Evolutionary conservation across 2,888 invertebrate species (phyloP).

Genomic region (Torymus auratus): DNA sequence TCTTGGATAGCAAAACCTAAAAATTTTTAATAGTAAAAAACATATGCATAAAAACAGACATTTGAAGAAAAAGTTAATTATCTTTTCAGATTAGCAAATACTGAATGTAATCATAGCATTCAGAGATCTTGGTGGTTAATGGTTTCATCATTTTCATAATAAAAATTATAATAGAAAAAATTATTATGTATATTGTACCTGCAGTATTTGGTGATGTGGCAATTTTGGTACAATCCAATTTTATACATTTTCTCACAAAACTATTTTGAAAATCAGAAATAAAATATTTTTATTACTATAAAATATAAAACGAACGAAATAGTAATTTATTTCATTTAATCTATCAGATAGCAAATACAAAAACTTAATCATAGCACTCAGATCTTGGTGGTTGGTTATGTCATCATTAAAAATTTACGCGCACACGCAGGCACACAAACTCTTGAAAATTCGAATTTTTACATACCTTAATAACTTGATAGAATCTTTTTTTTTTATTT

Average conservation of each 20-base stretch:
- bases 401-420: slow-evolving; percentile 35
- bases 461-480: no score
- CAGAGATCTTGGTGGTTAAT: slow-evolving; percentile 57
- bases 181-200: not conserved
- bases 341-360: slow-evolving; percentile 55
- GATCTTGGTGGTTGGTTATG: slow-evolving; percentile 49
- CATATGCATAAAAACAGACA: no score
- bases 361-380: slow-evolving; percentile 51
- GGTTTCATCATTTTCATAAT: slow-evolving; percentile 46
- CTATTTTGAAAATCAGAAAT: not conserved
- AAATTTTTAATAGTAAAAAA: no score
- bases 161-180: slow-evolving; percentile 6
- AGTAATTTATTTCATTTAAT: not conserved
- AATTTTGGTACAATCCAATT: no score
- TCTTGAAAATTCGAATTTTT: no score
- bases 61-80: not conserved
- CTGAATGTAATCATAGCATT: slow-evolving; percentile 50
- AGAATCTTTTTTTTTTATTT: no score
- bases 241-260: no score
- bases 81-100: slow-evolving; percentile 55
- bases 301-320: not conserved
- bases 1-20: no score
- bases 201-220: not conserved
- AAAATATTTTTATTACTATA: not conserved
- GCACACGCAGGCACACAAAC: no score